A percentile compares a stretch with the other conserved stretches of the same genome.
Evolutionary conservation across 2,113 vertebrate genomes (phyloP).

Genomic region (rat (Rattus norvegicus)): DNA sequence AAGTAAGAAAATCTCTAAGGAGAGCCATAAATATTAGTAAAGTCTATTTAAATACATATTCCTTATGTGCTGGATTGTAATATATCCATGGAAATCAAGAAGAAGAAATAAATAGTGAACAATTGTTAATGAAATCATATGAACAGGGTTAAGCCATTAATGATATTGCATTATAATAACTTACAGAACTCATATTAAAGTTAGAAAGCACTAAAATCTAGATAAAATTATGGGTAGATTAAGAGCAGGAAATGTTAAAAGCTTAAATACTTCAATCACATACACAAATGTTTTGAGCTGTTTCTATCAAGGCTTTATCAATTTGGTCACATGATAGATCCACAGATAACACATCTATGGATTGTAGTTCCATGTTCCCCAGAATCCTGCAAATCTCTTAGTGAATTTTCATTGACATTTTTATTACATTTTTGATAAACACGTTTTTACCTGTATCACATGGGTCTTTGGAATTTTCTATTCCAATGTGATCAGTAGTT

Average conservation of each 20-base stretch:
- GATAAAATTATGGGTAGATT: neutral
- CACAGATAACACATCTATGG: neutral
- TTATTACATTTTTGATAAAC: neutral
- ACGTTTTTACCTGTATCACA: neutral
- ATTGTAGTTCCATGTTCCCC: neutral
- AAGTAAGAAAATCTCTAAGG: no score
- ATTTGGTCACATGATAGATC: neutral
- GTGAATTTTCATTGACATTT: neutral
- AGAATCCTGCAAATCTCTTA: neutral
- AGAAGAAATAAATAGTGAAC: no score
- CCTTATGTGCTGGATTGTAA: no score
- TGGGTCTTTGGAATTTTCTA: neutral
- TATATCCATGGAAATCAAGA: no score
- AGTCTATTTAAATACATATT: no score
- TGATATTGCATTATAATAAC: neutral
- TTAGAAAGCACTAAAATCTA: neutral
- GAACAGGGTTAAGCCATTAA: no score
- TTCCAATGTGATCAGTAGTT: neutral
- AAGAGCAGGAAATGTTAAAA: neutral
- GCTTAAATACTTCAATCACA: neutral
- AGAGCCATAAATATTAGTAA: no score
- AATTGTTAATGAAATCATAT: no score
- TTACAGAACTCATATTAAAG: neutral
- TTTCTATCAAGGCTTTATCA: neutral
- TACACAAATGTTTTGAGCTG: neutral